phyloP scores from a whole-genome alignment of 2,888 invertebrate species.

The Mythimna loreyi region DNA sequence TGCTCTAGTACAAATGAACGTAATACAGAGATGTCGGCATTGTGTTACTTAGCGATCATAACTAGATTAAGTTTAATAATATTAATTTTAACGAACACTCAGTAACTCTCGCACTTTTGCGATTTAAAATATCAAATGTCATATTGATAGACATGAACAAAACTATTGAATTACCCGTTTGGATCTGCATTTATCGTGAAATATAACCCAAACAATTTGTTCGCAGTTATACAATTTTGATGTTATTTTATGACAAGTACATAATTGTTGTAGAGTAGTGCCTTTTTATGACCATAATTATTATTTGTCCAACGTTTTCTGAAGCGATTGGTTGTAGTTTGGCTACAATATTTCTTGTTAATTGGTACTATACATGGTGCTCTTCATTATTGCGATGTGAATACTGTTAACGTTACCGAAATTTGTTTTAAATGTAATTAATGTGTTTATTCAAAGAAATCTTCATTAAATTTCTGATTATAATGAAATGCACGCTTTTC shows the following conservation, averaged over 20 bases:
- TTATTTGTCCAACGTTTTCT: slow-evolving; percentile 1
- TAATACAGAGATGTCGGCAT: slow-evolving; percentile 35
- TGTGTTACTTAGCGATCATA: slow-evolving; percentile 37
- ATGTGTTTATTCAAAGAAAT: slow-evolving; percentile 7
- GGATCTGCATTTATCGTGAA: slow-evolving; percentile 7
- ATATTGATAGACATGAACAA: slow-evolving; percentile 10
- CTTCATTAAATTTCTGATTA: neutral
- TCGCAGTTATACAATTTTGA: slow-evolving; percentile 1
- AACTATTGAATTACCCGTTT: slow-evolving; percentile 17
- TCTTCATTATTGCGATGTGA: slow-evolving; percentile 40
- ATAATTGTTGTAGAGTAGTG: slow-evolving; percentile 49
- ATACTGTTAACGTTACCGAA: slow-evolving; percentile 36
- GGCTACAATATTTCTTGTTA: slow-evolving; percentile 26
- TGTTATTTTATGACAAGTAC: slow-evolving; percentile 29
- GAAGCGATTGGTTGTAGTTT: slow-evolving; percentile 22
- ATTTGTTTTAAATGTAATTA: slow-evolving; percentile 35
- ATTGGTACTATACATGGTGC: slow-evolving; percentile 67
- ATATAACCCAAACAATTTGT: neutral
- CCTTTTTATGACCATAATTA: slow-evolving; percentile 40
- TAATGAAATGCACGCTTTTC: neutral
- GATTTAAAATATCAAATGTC: neutral
- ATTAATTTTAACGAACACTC: slow-evolving; percentile 1
- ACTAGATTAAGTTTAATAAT: slow-evolving; percentile 38
- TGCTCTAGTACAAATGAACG: slow-evolving; percentile 58
- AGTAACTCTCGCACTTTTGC: slow-evolving; percentile 4